A percentile compares a stretch with the other conserved stretches of the same genome.
phyloP scores from a whole-genome alignment of 2,113 vertebrate genomes.

The Xenus cinereus region DNA sequence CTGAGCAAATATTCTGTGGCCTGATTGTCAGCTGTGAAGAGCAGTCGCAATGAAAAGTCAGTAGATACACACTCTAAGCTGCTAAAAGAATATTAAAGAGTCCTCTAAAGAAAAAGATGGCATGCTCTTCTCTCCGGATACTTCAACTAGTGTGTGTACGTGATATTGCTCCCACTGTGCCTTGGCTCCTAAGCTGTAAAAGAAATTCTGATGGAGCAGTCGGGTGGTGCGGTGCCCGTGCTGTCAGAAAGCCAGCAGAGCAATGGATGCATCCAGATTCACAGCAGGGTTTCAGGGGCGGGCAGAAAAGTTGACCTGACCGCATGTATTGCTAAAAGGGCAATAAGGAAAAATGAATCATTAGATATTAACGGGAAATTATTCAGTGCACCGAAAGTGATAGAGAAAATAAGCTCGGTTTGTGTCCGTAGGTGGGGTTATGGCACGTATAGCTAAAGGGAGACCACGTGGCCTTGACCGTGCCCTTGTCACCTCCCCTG shows the following conservation, averaged over 20 bases:
- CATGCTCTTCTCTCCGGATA: neutral
- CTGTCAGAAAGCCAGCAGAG: neutral
- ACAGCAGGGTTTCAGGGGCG: neutral
- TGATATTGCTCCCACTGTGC: neutral
- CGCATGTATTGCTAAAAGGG: fast-evolving
- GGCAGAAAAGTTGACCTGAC: neutral
- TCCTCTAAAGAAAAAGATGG: neutral
- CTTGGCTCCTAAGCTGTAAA: neutral
- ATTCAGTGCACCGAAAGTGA: no score
- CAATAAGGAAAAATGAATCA: neutral
- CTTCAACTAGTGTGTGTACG: no score
- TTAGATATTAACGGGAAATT: no score
- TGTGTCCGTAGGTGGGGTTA: neutral
- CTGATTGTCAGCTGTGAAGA: neutral
- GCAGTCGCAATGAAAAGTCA: neutral
- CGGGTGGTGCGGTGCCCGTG: fast-evolving
- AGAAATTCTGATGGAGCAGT: neutral
- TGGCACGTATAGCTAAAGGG: fast-evolving
- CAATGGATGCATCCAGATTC: fast-evolving
- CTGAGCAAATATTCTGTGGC: fast-evolving
- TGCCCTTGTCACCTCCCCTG: neutral
- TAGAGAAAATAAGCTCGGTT: neutral
- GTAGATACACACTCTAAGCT: neutral
- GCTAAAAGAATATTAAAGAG: neutral
- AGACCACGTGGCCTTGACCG: neutral